Conservation (phyloP, 2,888 invertebrate species). For the Tenthredo mesomela region DNA sequence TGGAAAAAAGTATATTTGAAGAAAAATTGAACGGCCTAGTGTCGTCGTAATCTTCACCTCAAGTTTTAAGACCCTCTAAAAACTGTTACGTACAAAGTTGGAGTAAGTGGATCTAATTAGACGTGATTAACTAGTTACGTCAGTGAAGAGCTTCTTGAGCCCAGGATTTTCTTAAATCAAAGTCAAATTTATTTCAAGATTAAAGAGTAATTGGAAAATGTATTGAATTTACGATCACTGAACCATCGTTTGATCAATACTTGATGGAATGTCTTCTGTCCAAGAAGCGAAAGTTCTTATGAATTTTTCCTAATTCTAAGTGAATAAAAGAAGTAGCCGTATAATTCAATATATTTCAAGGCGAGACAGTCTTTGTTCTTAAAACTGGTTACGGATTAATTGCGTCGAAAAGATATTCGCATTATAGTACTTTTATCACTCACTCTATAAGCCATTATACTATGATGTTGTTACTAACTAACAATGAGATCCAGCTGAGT, state of each 20-base stretch:
- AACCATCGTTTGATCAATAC: background rate
- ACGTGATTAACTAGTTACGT: slow-evolving; percentile 27
- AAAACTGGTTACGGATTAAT: background rate
- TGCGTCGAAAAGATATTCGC: background rate
- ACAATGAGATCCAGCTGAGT: slow-evolving; percentile 30
- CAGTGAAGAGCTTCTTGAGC: background rate
- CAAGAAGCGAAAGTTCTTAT: background rate
- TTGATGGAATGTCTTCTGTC: background rate
- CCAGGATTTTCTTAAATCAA: background rate
- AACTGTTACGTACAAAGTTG: background rate
- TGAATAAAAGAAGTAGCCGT: background rate
- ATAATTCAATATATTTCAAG: background rate
- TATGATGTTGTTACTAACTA: background rate
- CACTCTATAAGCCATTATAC: slow-evolving; percentile 35
- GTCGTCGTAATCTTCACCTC: background rate
- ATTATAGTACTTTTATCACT: slow-evolving; percentile 4
- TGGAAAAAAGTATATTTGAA: background rate
- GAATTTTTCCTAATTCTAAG: background rate
- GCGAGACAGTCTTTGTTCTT: background rate
- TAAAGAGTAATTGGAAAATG: slow-evolving; percentile 6
- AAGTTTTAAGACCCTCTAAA: slow-evolving; percentile 18
- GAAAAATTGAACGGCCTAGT: background rate
- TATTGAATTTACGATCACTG: slow-evolving; percentile 4
- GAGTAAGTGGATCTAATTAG: slow-evolving; percentile 16
- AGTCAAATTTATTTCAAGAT: background rate